Evolutionary conservation across 2,888 invertebrate genomes (phyloP), one percentile per base, ranked within the genome.

Genomic region (Clunio marinus): DNA sequence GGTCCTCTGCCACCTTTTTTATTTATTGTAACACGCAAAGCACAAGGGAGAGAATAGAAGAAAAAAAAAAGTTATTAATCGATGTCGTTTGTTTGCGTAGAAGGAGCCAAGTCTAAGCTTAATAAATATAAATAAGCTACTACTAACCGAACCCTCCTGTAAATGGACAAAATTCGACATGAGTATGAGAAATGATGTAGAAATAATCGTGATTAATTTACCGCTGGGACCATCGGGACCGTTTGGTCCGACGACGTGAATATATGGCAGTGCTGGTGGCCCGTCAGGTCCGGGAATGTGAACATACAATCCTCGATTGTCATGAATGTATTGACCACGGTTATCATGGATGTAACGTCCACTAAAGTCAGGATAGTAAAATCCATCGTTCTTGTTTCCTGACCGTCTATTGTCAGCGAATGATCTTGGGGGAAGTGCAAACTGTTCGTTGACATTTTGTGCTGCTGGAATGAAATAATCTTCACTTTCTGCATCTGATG

Each of bases 1-100:
- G 59, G 28, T 45, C 70, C 69, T 82, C 73, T 83, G 83, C 71
- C 83, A 82, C 2, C 74, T 83, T 62, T 71, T 15, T 13, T 10
- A 41, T 41, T 15, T 15, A n/a, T 41, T 15, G n/a, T 15, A n/a
- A n/a, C 41, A 41, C 41, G n/a, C 15, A n/a, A 41, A 41, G 41
- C 10, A n/a, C 10, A 41, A 41, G 15, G n/a, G n/a, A 41, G 2
- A 41, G 2, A 41, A 5, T 41, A 13, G n/a, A 41, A n/a, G 2
- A 41, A 41, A 15, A n/a, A 41, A 41, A 41, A 15, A 41, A 15
- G n/a, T n/a, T n/a, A n/a, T n/a, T n/a, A n/a, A n/a, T n/a, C n/a
- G n/a, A n/a, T n/a, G n/a, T n/a, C n/a, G n/a, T n/a, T n/a, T n/a
- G n/a, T n/a, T n/a, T n/a, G n/a, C n/a, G n/a, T n/a, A n/a, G n/a